A percentile compares a stretch with the other conserved stretches of the same genome.
phyloP scores from a whole-genome alignment of 2,113 vertebrate species.

The Oncorhynchus masou region DNA sequence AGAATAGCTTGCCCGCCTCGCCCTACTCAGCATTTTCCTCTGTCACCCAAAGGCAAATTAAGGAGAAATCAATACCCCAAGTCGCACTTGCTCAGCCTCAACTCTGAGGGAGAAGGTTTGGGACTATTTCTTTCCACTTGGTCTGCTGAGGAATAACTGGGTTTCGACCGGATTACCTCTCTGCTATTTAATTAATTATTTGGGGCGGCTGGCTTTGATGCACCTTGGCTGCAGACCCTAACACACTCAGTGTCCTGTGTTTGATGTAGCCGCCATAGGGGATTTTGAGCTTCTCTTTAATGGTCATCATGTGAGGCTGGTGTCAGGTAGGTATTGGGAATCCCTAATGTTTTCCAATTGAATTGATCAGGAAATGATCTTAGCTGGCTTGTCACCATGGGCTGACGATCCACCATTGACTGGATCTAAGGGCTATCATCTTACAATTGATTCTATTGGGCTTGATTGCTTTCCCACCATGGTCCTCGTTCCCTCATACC shows the following conservation, averaged over 20 bases:
- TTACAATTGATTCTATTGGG: conserved; percentile 49
- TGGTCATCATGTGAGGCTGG: conserved; percentile 15
- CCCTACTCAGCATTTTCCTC: conserved; percentile 60
- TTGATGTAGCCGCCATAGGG: background rate
- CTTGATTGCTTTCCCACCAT: conserved; percentile 43
- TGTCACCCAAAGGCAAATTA: conserved; percentile 60
- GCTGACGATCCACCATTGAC: conserved; percentile 41
- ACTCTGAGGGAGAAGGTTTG: conserved; percentile 20
- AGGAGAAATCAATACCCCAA: conserved; percentile 57
- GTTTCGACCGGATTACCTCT: conserved; percentile 17
- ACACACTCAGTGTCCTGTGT: background rate
- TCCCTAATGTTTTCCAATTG: conserved; percentile 15
- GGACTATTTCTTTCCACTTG: conserved; percentile 22
- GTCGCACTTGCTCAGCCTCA: conserved; percentile 18
- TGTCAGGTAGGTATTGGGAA: conserved; percentile 8
- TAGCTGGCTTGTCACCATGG: conserved; percentile 3
- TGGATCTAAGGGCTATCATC: conserved; percentile 37
- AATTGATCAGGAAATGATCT: conserved; percentile 33
- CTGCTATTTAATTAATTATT: conserved; percentile 42
- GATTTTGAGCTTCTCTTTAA: background rate
- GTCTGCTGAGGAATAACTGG: conserved; percentile 33
- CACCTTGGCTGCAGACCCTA: no score
- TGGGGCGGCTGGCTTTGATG: background rate
- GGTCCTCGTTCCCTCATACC: conserved; percentile 1
- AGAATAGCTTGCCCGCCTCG: conserved; percentile 37